Conservation (phyloP, 1,140 invertebrate genomes). For the Nasonia giraulti region DNA sequence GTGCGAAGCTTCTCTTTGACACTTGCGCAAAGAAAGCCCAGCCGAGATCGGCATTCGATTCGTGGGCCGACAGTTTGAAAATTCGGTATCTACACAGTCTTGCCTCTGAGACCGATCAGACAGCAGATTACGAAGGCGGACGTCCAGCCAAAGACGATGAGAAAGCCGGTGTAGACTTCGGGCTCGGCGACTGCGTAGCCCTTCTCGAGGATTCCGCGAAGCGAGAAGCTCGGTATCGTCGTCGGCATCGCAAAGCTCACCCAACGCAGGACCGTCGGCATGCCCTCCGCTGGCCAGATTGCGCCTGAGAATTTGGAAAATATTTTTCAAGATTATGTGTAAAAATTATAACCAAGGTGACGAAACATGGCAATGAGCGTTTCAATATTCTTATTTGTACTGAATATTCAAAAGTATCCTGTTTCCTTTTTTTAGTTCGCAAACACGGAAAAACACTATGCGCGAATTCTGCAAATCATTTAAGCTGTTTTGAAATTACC, state of each 20-base stretch:
- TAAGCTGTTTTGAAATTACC: too few relatives aligned
- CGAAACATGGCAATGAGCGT: too few relatives aligned
- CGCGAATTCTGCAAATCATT: too few relatives aligned
- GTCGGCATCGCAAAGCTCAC: slow-evolving; percentile 79
- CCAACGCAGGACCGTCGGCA: slow-evolving; percentile 76
- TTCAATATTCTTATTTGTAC: too few relatives aligned
- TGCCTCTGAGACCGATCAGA: slow-evolving; percentile 68
- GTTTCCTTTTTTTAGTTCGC: too few relatives aligned
- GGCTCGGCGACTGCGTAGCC: slow-evolving; percentile 75
- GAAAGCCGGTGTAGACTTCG: slow-evolving; percentile 77
- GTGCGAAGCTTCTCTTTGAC: too few relatives aligned
- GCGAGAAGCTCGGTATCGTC: slow-evolving; percentile 79
- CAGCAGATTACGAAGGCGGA: slow-evolving; percentile 69
- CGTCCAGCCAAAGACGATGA: slow-evolving; percentile 77
- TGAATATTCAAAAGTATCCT: too few relatives aligned
- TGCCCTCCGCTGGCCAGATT: slow-evolving; percentile 93
- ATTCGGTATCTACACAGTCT: not conserved
- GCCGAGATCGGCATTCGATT: too few relatives aligned
- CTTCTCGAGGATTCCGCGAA: slow-evolving; percentile 80
- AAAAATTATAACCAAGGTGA: not conserved
- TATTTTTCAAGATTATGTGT: not conserved
- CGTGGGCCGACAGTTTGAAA: not conserved
- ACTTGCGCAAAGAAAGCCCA: too few relatives aligned
- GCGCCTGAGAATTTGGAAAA: slow-evolving; percentile 77
- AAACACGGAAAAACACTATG: too few relatives aligned